Base-by-base conservation (phyloP, 2,888 invertebrate genomes). In the Bimastos eiseni region DNA sequence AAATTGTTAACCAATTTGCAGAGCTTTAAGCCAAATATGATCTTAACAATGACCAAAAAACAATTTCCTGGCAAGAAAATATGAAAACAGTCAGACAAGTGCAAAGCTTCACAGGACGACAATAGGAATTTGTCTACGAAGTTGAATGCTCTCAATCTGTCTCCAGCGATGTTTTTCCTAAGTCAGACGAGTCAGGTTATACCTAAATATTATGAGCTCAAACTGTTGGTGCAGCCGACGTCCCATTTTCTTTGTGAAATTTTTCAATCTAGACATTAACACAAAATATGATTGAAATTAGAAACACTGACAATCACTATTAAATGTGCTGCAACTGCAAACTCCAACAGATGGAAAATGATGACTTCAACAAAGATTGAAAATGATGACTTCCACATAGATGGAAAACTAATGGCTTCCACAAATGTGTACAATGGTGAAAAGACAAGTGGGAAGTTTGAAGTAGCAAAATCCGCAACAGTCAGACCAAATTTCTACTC, bases 241-340 rank as follows among this genome's bases (percentile, higher is more conserved):
- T 70, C n/a, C 70, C 70, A 70, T 70, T 70, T 70, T 70, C 70
- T 70, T 70, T 70, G 70, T 70, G 70, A 70, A 70, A 70, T n/a
- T 70, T 70, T 70, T 70, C 70, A 70, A 70, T 70, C 70, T 70
- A 70, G 70, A 70, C 70, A 70, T 70, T n/a, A 70, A 70, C 70
- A 70, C 30, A 70, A 70, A 55, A 70, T 8, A 70, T 30, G 70
- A 70, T 70, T 70, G 8, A 30, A n/a, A n/a, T 70, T n/a, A 11
- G 70, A 70, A 70, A 70, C 70, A 70, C 8, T 11, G 1, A 70
- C 13, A 5, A 70, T 30, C n/a, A n/a, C 70, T n/a, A 11, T n/a
- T n/a, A 70, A n/a, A 30, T 70, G 70, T n/a, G n/a, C 55, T 55
- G 3, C 55, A 55, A 30, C 55, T n/a, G 30, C 44, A n/a, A n/a